phyloP scores from a whole-genome alignment of 1,140 invertebrate genomes.

The Drosophila bocqueti region DNA sequence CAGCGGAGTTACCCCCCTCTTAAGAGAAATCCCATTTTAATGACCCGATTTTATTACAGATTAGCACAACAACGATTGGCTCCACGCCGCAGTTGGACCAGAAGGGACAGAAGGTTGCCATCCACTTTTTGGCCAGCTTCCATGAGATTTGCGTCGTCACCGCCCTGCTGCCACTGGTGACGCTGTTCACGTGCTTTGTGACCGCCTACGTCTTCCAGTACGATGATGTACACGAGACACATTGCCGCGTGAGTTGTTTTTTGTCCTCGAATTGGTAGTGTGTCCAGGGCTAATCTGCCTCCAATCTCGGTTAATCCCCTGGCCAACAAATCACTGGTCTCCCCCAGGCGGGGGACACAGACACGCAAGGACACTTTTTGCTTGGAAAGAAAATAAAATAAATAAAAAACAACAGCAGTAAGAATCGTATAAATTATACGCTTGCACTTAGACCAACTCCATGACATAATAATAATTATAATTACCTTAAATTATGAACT shows the following conservation, averaged over 20 bases:
- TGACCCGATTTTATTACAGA: neutral
- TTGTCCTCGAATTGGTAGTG: neutral
- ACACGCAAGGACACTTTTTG: slow-evolving; percentile 29
- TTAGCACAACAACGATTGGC: slow-evolving; percentile 53
- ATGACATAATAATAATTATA: neutral
- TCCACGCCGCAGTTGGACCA: slow-evolving; percentile 29
- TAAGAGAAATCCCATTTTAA: neutral
- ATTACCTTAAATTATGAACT: neutral
- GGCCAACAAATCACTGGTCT: slow-evolving; percentile 30
- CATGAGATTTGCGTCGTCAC: slow-evolving; percentile 92
- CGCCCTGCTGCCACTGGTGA: slow-evolving; percentile 91
- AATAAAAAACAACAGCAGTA: too few species aligned
- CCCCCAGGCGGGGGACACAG: neutral
- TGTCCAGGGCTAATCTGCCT: slow-evolving; percentile 2
- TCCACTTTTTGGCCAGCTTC: slow-evolving; percentile 85
- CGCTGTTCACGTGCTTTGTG: slow-evolving; percentile 93
- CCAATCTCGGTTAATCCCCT: slow-evolving; percentile 13
- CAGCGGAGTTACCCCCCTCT: slow-evolving; percentile 2
- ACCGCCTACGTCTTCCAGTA: slow-evolving; percentile 95
- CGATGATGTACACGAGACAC: slow-evolving; percentile 96
- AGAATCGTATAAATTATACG: neutral
- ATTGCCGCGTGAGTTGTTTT: slow-evolving; percentile 91
- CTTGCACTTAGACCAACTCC: neutral
- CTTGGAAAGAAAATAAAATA: too few species aligned
- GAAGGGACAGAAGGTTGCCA: slow-evolving; percentile 45